Base-by-base conservation (phyloP, 2,797 vertebrate species). In the Aselliscus stoliczkanus region DNA sequence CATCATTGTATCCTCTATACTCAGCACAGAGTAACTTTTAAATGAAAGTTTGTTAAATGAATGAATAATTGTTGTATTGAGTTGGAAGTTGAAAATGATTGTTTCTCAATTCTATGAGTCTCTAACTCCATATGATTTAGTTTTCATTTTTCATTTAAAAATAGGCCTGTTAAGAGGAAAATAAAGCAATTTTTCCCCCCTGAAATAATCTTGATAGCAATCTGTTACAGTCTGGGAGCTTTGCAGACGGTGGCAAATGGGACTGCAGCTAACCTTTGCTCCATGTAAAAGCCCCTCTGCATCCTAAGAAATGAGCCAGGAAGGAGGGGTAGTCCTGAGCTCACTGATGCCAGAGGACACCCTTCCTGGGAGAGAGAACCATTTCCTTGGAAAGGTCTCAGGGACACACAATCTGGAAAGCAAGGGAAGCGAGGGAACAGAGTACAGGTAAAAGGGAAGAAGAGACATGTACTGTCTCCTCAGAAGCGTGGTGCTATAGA, bases 61-160 rank as follows among this genome's bases (percentile, higher is more conserved):
- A 27, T 7, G 31, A 52, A 52, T 67, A 60, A 18, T 65, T 77
- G 58, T 15, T 60, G 29, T 65, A 47, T 56, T 76, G 37, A 87
- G 6, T 21, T 60, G 44, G 67, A 52, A n/a, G 31, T 21, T 80
- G n/a, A 34, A 81, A 52, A 81, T 21, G 4, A 86, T 27, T 58
- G 2, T 84, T 65, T 60, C 47, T 81, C 15, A 69, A 4, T 1
- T 81, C 31, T 56, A 8, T 2, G 21, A 50, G 47, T 69, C 42
- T 88, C 34, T 27, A 76, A 77, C 7, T 92, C 50, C 67, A 23
- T 97, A 95, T 56, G 96, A 93, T 84, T 93, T 93, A 90, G 87
- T 87, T 42, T 97, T 88, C 90, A 92, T 92, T 93, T 97, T 92
- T 97, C 88, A 54, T 65, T 93, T 90, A 93, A 97, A 97, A 96